phyloP scores from a whole-genome alignment of 2,113 vertebrate species.

The Upupa epops region DNA sequence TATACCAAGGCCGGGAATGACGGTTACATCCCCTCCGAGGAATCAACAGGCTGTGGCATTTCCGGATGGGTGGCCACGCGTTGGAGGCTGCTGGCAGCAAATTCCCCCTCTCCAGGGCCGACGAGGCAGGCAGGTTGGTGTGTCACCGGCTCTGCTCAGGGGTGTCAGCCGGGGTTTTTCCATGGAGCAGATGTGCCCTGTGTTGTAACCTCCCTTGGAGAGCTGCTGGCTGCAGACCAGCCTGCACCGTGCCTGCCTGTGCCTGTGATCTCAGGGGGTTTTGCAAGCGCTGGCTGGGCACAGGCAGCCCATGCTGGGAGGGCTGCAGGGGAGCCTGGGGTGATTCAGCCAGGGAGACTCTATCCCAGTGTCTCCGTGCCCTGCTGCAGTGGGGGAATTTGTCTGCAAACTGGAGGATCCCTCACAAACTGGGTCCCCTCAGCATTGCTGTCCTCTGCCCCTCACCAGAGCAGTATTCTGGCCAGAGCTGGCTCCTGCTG shows the following conservation, averaged over 20 bases:
- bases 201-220: not conserved
- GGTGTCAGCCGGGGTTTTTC: not conserved
- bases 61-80: not conserved
- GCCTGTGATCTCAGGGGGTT: not conserved
- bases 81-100: not conserved
- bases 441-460: not conserved
- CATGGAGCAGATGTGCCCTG: accelerated
- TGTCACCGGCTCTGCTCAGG: not conserved
- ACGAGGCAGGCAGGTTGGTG: not conserved
- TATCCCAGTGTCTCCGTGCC: not conserved
- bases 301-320: not conserved
- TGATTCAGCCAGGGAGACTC: not conserved
- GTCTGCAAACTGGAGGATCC: not conserved
- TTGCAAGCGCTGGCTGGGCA: not conserved
- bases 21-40: not conserved
- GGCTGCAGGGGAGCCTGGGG: not conserved
- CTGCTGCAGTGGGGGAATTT: not conserved
- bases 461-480: not conserved
- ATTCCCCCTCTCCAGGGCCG: not conserved
- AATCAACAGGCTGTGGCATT: not conserved
- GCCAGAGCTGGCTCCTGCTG: not conserved
- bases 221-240: not conserved
- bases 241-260: not conserved
- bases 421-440: not conserved
- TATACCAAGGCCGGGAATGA: not conserved